Conservation (phyloP, 1,140 invertebrate species). For the Ceratitis capitata region DNA sequence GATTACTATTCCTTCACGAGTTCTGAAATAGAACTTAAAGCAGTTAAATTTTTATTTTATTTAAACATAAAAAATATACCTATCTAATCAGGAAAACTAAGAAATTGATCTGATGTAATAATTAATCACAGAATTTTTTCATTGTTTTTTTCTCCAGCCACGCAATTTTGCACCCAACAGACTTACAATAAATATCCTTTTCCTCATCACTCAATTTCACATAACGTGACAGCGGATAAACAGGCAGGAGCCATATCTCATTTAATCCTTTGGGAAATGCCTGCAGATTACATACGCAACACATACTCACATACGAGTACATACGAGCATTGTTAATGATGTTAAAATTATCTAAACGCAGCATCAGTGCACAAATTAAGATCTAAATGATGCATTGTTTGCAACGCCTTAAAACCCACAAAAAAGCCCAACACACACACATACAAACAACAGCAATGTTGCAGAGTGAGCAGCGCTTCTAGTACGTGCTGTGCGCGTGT, state of each 20-base stretch:
- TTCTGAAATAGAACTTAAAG: no score
- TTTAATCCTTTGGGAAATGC: conserved; percentile 3
- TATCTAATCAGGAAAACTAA: not conserved
- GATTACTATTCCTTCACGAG: no score
- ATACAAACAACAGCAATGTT: not conserved
- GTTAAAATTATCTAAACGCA: conserved; percentile 12
- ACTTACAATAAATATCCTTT: not conserved
- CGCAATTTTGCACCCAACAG: not conserved
- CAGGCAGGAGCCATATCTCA: not conserved
- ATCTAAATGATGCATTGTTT: conserved; percentile 17
- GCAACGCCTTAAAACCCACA: not conserved
- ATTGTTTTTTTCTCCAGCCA: no score
- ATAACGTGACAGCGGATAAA: conserved; percentile 1
- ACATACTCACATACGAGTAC: no score
- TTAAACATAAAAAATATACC: no score
- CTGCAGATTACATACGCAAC: no score
- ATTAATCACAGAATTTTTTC: not conserved
- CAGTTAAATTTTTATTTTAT: no score
- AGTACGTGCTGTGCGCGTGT: conserved; percentile 32
- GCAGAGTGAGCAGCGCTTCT: not conserved
- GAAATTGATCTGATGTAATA: not conserved
- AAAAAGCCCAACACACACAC: no score
- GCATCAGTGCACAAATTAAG: conserved; percentile 30
- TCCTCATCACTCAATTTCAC: conserved; percentile 5
- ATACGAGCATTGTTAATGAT: not conserved